Conservation (phyloP, 2,797 vertebrate species). For the Rhadinocentrus ornatus region DNA sequence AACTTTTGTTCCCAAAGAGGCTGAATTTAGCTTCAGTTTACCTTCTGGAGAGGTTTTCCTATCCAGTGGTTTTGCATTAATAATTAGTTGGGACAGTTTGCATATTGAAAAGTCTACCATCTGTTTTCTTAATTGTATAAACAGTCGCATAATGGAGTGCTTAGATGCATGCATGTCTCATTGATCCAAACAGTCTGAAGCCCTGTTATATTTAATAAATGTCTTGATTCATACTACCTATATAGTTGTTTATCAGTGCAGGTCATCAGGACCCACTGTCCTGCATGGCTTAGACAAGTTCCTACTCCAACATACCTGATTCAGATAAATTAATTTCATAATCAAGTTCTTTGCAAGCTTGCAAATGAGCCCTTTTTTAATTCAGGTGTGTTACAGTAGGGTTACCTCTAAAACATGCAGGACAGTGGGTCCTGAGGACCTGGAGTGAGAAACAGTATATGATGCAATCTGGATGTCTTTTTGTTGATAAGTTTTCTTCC, state of each 20-base stretch:
- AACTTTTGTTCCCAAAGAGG: slow-evolving; percentile 15
- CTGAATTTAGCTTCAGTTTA: slow-evolving; percentile 27
- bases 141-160: not conserved
- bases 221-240: no score
- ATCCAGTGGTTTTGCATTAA: not conserved
- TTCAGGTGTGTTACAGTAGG: no score
- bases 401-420: no score
- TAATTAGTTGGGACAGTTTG: not conserved
- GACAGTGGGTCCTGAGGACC: no score
- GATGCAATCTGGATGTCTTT: not conserved
- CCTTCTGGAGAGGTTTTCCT: slow-evolving; percentile 8
- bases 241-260: no score
- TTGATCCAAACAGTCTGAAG: not conserved
- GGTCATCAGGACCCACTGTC: no score
- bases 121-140: not conserved
- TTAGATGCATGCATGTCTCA: not conserved
- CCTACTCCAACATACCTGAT: no score
- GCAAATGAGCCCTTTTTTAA: no score
- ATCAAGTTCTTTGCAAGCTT: no score
- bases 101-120: not conserved
- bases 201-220: no score
- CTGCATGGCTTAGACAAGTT: no score
- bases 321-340: no score
- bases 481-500: not conserved
- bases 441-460: not conserved